Percentiles rank a stretch among this genome's conserved stretches.
Evolutionary conservation across 2,113 vertebrate species (phyloP).

Genomic region (Poecile atricapillus): DNA sequence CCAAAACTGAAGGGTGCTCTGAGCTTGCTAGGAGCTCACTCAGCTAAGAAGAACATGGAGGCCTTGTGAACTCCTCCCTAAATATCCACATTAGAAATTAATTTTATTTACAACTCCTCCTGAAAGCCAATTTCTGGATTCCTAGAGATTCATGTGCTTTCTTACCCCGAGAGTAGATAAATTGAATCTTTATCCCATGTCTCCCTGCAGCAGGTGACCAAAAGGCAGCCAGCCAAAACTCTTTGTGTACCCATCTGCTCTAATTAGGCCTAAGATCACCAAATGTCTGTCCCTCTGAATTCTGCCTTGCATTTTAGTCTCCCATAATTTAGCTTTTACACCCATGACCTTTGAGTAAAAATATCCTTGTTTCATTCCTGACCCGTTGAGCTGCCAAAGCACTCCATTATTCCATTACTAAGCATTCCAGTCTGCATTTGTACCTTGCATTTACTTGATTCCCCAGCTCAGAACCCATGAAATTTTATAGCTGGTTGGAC

Average conservation of each 20-base stretch:
- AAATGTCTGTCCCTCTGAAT: neutral
- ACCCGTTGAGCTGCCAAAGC: neutral
- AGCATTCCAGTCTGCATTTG: neutral
- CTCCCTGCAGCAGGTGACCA: neutral
- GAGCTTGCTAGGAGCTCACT: neutral
- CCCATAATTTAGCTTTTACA: neutral
- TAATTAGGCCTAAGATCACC: neutral
- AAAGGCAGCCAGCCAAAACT: neutral
- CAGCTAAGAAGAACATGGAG: neutral
- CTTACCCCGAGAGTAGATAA: neutral
- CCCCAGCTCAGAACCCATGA: neutral
- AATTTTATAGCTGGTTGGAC: neutral
- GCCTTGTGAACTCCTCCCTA: neutral
- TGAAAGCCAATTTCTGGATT: neutral
- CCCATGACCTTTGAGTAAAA: neutral
- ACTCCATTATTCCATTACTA: neutral
- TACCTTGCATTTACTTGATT: neutral
- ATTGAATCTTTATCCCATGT: neutral
- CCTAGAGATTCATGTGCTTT: neutral
- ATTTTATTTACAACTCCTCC: neutral
- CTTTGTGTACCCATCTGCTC: neutral
- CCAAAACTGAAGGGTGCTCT: neutral
- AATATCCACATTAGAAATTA: neutral
- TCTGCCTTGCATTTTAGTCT: neutral
- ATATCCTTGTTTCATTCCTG: neutral